These are phyloP conservation scores for Chydorus sphaericus DNA, from an alignment of 2,888 invertebrate species.

Conservation along the genomic window DNA sequence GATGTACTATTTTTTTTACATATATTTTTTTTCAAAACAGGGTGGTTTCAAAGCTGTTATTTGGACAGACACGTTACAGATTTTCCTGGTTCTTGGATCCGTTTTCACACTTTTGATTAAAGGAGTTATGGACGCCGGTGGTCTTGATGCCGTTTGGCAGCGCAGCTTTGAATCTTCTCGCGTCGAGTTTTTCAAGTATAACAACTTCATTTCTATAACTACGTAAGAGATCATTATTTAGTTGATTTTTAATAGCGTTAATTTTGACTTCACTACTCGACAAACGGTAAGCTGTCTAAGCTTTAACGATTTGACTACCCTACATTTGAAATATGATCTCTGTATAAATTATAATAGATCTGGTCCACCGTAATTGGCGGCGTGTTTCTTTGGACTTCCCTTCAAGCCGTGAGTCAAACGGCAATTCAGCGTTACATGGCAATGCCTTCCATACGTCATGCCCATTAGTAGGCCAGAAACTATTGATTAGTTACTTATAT, in stretches of 20 bases:
- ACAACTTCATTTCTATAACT: slow-evolving; percentile 4
- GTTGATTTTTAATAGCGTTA: slow-evolving; percentile 42
- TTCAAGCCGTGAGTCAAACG: slow-evolving; percentile 86
- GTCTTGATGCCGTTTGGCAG: slow-evolving; percentile 46
- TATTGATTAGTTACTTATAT: background rate
- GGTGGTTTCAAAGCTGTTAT: slow-evolving; percentile 90
- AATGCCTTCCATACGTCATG: slow-evolving; percentile 61
- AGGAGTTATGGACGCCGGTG: slow-evolving; percentile 38
- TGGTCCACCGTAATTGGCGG: slow-evolving; percentile 78
- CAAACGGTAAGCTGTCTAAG: slow-evolving; percentile 50
- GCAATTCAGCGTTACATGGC: slow-evolving; percentile 85
- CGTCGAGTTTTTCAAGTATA: slow-evolving; percentile 59
- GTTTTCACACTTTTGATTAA: slow-evolving; percentile 36
- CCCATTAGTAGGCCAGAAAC: slow-evolving; percentile 48
- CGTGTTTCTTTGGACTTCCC: slow-evolving; percentile 72
- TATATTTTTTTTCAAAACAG: too few relatives aligned
- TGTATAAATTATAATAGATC: too few relatives aligned
- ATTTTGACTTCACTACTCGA: slow-evolving; percentile 61
- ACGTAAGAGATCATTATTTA: slow-evolving; percentile 7
- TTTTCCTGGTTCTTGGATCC: slow-evolving; percentile 51
- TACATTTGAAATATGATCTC: too few relatives aligned
- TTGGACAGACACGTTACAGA: slow-evolving; percentile 79
- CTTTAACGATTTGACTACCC: too few relatives aligned
- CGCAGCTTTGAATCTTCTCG: slow-evolving; percentile 45
- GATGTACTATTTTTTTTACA: too few relatives aligned